Percentiles rank a stretch among this genome's conserved stretches.
Conservation (phyloP, 2,888 invertebrate genomes). For the Podabrus alpinus region DNA sequence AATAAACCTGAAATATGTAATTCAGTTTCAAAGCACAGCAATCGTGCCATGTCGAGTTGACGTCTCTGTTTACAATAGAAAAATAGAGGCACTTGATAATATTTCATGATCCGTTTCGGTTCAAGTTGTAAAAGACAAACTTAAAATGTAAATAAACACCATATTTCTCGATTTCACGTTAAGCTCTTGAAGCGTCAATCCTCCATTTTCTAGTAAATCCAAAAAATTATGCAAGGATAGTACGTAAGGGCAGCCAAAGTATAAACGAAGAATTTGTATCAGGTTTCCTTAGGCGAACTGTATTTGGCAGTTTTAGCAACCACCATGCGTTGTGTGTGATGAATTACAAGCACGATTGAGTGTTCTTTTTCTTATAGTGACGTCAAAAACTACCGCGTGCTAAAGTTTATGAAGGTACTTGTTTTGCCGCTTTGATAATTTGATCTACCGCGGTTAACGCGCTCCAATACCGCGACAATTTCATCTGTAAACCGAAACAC, state of each 20-base stretch:
- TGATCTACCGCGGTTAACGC: constrained; percentile 43
- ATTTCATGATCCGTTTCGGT: constrained; percentile 30
- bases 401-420: constrained; percentile 34
- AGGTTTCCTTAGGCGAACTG: constrained; percentile 40
- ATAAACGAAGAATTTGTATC: constrained; percentile 31
- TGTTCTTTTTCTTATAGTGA: constrained; percentile 27
- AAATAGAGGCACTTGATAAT: constrained; percentile 15
- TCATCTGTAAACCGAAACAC: constrained; percentile 41
- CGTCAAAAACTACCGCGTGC: constrained; percentile 38
- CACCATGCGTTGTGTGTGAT: constrained; percentile 42
- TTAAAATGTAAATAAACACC: constrained; percentile 32
- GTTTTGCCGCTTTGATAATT: constrained; percentile 41
- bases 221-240: not conserved
- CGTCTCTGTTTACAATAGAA: constrained; percentile 27
- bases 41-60: constrained; percentile 13
- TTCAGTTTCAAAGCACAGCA: constrained; percentile 6
- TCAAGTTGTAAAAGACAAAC: constrained; percentile 23
- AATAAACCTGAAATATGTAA: constrained; percentile 1
- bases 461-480: constrained; percentile 39
- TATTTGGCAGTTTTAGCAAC: constrained; percentile 41
- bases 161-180: constrained; percentile 13
- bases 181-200: not conserved
- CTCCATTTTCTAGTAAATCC: not conserved
- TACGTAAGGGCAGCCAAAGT: constrained; percentile 15
- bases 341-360: constrained; percentile 40